Percentiles rank a stretch among this genome's conserved stretches.
Evolutionary conservation across 2,113 vertebrate genomes (phyloP).

Genomic region (Lathamus discolor): DNA sequence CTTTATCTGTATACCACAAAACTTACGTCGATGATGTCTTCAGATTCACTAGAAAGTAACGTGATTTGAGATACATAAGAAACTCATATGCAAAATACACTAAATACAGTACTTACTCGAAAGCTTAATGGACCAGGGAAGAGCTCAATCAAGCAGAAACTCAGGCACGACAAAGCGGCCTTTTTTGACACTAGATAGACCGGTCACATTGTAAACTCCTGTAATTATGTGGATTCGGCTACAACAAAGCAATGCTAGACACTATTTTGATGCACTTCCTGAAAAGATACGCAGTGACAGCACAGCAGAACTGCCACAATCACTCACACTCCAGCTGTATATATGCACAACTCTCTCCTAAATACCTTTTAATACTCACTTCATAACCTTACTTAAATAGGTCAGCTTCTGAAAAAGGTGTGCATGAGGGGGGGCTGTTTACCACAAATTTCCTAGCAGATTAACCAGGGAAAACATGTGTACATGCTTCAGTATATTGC

Average conservation of each 20-base stretch:
- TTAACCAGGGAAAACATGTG: not conserved
- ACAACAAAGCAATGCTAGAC: not conserved
- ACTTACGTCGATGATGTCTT: not conserved
- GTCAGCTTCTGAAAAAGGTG: not conserved
- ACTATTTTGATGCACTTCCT: not conserved
- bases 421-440: not conserved
- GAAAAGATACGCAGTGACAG: not conserved
- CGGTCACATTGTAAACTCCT: not conserved
- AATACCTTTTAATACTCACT: not conserved
- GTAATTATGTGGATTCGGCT: not conserved
- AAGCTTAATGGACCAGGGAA: not conserved
- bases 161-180: not conserved
- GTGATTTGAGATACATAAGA: not conserved
- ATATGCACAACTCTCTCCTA: not conserved
- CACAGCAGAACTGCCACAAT: slow-evolving; percentile 32
- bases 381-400: not conserved
- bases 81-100: not conserved
- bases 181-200: not conserved
- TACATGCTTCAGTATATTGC: not conserved
- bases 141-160: not conserved
- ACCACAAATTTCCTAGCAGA: not conserved
- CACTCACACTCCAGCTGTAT: not conserved
- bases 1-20: not conserved
- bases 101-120: not conserved
- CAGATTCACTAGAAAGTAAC: not conserved